Evolutionary conservation across 2,113 vertebrate genomes (phyloP).

Genomic region (Microcebus ravelobensis): DNA sequence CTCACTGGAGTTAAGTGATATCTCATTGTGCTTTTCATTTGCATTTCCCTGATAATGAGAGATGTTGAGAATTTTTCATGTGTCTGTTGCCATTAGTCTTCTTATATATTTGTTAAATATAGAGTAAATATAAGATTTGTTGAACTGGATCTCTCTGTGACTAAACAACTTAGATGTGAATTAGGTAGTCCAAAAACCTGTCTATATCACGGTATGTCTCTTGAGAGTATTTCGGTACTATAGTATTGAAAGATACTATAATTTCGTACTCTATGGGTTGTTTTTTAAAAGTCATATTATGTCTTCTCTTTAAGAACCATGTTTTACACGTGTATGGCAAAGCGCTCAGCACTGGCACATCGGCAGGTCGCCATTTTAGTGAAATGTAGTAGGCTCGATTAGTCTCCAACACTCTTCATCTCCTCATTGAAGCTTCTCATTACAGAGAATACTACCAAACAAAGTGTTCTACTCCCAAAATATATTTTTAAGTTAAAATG

Average conservation of each 20-base stretch:
- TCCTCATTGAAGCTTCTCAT: not conserved
- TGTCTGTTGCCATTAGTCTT: no score
- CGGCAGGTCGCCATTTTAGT: not conserved
- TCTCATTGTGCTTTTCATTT: no score
- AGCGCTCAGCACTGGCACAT: fast-evolving
- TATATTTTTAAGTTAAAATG: not conserved
- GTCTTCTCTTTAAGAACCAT: not conserved
- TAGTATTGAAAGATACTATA: not conserved
- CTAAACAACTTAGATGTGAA: not conserved
- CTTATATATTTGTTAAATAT: not conserved
- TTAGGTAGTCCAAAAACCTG: not conserved
- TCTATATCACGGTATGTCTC: not conserved
- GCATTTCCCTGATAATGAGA: no score
- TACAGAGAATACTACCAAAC: not conserved
- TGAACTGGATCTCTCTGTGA: not conserved
- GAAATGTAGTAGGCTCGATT: not conserved
- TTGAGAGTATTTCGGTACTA: not conserved
- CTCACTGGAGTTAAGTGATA: no score
- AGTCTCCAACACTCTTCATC: not conserved
- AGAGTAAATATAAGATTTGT: not conserved
- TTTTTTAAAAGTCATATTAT: not conserved
- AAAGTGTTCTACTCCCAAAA: not conserved
- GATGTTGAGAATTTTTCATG: no score
- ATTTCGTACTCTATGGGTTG: not conserved
- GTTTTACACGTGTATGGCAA: not conserved